Evolutionary conservation across 1,140 invertebrate species (phyloP).

Genomic region (Aphaenogaster ashmeadi): DNA sequence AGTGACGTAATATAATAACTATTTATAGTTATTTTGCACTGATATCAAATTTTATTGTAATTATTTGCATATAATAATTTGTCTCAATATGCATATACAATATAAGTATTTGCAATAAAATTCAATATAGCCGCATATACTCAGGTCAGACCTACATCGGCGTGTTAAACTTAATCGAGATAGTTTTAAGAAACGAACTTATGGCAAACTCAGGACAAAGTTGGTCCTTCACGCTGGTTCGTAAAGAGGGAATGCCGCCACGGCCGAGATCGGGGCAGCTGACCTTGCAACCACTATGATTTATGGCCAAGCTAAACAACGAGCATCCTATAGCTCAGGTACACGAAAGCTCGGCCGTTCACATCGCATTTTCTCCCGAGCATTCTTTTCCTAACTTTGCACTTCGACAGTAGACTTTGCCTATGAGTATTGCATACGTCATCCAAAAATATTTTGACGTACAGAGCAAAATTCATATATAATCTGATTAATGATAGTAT

Average conservation of each 20-base stretch:
- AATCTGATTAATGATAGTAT: conserved; percentile 64
- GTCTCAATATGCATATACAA: background rate
- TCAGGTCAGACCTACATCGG: background rate
- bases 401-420: conserved; percentile 40
- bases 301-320: conserved; percentile 80
- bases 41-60: background rate
- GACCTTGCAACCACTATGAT: conserved; percentile 81
- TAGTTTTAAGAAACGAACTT: conserved; percentile 65
- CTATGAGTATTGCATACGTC: conserved; percentile 66
- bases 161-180: background rate
- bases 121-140: background rate
- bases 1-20: background rate
- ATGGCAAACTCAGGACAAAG: conserved; percentile 67
- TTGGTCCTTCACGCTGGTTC: conserved; percentile 71
- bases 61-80: background rate
- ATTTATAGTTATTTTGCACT: background rate
- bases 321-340: conserved; percentile 79
- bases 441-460: conserved; percentile 83
- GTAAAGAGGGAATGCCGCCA: conserved; percentile 71
- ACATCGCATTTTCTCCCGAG: conserved; percentile 73
- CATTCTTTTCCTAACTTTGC: conserved; percentile 44
- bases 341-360: conserved; percentile 73
- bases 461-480: conserved; percentile 57
- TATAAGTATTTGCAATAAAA: background rate
- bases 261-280: conserved; percentile 77